Conservation (phyloP, 2,888 invertebrate genomes). For the Orthosia gracilis region DNA sequence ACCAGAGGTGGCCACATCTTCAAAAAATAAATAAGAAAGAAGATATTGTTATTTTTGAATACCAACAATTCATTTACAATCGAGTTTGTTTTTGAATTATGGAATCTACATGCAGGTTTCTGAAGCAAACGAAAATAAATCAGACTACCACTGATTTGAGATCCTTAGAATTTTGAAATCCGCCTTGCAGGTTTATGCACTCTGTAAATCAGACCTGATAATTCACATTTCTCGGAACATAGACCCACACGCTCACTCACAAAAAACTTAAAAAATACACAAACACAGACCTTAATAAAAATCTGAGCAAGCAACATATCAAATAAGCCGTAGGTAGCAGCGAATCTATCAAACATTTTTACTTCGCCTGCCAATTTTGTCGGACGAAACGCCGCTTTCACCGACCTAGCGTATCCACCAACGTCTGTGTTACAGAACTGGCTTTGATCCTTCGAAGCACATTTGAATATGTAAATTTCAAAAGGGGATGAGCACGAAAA, state of each 20-base stretch:
- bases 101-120: background rate
- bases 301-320: constrained; percentile 16
- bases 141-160: too few species aligned
- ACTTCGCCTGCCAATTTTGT: constrained; percentile 36
- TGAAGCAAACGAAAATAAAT: background rate
- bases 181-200: too few species aligned
- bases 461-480: constrained; percentile 83
- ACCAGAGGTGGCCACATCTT: too few species aligned
- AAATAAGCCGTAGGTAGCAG: constrained; percentile 28
- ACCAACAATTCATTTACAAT: too few species aligned
- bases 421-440: constrained; percentile 69
- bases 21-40: too few species aligned
- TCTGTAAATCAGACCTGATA: background rate
- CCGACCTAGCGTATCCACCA: constrained; percentile 47
- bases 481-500: constrained; percentile 61
- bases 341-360: constrained; percentile 46
- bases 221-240: background rate
- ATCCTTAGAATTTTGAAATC: background rate
- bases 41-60: too few species aligned
- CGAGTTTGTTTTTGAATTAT: too few species aligned
- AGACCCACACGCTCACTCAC: background rate
- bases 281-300: constrained; percentile 15
- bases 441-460: constrained; percentile 76
- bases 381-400: constrained; percentile 30
- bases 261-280: background rate